These are phyloP conservation scores for Troilus luridus DNA, from an alignment of 2,888 invertebrate species.

Conservation along the genomic window DNA sequence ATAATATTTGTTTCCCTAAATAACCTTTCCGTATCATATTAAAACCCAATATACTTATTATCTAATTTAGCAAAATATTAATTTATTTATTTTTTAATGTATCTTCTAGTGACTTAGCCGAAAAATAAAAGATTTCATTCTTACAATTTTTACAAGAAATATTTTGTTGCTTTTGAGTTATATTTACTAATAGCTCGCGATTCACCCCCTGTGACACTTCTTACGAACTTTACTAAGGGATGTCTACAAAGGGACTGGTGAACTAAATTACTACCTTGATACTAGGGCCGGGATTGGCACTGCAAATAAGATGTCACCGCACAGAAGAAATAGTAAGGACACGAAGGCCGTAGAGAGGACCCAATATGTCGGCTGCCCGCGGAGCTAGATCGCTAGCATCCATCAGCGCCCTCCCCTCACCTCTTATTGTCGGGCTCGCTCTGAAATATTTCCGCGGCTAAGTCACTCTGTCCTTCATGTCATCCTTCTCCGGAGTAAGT, in stretches of 20 bases:
- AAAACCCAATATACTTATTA: too few species aligned
- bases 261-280: not conserved
- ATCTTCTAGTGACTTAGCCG: too few species aligned
- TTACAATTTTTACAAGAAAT: too few species aligned
- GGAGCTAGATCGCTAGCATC: not conserved
- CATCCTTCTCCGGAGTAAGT: not conserved
- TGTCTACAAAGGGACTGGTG: not conserved
- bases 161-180: too few species aligned
- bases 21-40: too few species aligned
- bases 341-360: not conserved
- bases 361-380: not conserved
- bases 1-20: too few species aligned
- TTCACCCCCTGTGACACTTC: too few species aligned
- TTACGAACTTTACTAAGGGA: too few species aligned
- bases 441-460: not conserved
- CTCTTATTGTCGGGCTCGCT: not conserved
- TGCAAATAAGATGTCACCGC: not conserved
- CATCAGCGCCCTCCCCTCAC: not conserved
- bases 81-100: too few species aligned
- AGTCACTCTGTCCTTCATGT: not conserved
- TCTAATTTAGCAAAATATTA: too few species aligned
- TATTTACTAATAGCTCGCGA: too few species aligned
- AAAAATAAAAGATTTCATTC: too few species aligned
- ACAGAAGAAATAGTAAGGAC: slow-evolving; percentile 14
- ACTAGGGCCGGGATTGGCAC: not conserved